A percentile compares a stretch with the other conserved stretches of the same genome.
phyloP scores from a whole-genome alignment of 2,888 invertebrate genomes.

The Aspidiotus destructor region DNA sequence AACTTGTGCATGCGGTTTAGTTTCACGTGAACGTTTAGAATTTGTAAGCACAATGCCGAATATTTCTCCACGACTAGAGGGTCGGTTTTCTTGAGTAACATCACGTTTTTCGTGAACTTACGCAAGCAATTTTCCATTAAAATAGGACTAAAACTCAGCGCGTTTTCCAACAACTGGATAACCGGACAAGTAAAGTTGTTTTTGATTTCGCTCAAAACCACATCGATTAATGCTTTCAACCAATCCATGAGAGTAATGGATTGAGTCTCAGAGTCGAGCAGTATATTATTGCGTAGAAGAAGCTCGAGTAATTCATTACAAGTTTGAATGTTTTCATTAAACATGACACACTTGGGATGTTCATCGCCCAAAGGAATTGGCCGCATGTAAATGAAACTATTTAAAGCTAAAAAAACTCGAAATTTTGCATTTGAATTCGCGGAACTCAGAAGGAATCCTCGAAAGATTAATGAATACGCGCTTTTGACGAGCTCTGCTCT shows the following conservation, averaged over 20 bases:
- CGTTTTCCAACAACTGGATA: constrained; percentile 9
- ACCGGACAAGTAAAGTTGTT: not conserved
- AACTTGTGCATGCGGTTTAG: constrained; percentile 24
- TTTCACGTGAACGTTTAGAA: constrained; percentile 20
- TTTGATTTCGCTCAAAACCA: constrained; percentile 4
- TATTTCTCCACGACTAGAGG: not conserved
- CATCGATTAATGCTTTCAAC: constrained; percentile 13
- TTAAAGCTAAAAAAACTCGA: constrained; percentile 18
- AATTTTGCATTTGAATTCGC: constrained; percentile 1
- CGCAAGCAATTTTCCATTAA: constrained; percentile 6
- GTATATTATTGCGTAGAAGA: constrained; percentile 8
- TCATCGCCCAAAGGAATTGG: constrained; percentile 1
- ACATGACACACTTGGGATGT: not conserved
- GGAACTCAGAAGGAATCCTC: constrained; percentile 11
- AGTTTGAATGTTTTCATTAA: constrained; percentile 1
- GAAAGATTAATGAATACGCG: constrained; percentile 11
- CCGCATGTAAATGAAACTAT: constrained; percentile 11
- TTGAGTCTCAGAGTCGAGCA: not conserved
- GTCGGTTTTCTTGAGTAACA: constrained; percentile 21
- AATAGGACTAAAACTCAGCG: constrained; percentile 13
- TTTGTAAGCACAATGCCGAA: constrained; percentile 11
- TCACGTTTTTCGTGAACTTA: constrained; percentile 13
- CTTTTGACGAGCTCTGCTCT: not conserved
- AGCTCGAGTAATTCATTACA: constrained; percentile 3
- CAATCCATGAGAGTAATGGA: constrained; percentile 9